Base-by-base conservation (phyloP, 2,797 vertebrate species). In the Botia almorhae region DNA sequence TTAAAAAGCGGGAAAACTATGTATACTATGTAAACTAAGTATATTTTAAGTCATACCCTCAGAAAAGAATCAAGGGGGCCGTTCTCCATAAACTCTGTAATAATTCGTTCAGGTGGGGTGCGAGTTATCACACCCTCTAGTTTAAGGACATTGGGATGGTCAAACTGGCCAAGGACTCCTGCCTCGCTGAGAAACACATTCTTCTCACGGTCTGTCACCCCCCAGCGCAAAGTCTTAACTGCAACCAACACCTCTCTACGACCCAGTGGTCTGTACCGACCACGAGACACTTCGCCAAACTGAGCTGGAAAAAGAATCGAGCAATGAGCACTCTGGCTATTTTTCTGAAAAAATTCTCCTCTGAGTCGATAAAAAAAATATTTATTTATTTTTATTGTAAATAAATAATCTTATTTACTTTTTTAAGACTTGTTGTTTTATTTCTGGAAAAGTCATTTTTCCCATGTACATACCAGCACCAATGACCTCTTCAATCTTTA, bases 21-120 rank as follows among this genome's bases (percentile, higher is more conserved):
- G 3, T 46, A 46, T 46, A 46, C 43, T 12, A 4, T n/a, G n/a
- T n/a, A n/a, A n/a, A n/a, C n/a, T n/a, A n/a, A n/a, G n/a, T n/a
- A n/a, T 12, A 65, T 65, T 65, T n/a, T 65, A 17, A 39, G 63
- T 39, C 91, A 89, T 72, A 99, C 98, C 95, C 97, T 95, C 85
- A 99, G 96, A 89, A 99, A 99, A 36, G 95, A 94, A 87, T 99
- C 98, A 89, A 99, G 90, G 0, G 97, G 96, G 39, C 98, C 98
- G 0, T 99, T 98, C 90, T 99, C 98, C 98, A 99, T 99, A 84
- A 97, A 97, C 83, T 99, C 98, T 0, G 97, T 98, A 90, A 99
- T 92, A 89, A 99, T 97, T 91, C 98, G 97, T 84, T 97, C 95
- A 2, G 98, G 98, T 3, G 93, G 91, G 7, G 77, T 91, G 23